Conservation (phyloP, 2,888 invertebrate genomes). For the Yponomeuta plumbellus region DNA sequence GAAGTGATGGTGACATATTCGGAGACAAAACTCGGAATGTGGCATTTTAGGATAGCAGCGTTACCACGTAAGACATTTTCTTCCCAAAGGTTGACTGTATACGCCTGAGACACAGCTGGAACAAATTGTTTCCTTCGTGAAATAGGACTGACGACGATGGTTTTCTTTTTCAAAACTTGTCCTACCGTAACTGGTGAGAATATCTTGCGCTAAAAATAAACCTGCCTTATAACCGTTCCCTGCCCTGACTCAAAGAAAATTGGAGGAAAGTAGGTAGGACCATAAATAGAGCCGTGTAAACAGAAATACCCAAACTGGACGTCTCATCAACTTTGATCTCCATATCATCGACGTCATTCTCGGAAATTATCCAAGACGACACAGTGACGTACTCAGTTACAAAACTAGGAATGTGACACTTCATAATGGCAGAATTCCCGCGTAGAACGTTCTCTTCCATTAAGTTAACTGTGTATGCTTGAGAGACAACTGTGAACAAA, state of each 20-base stretch:
- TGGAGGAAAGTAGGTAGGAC: not conserved
- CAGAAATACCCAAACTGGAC: conserved; percentile 50
- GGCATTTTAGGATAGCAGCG: conserved; percentile 93
- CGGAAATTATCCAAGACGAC: conserved; percentile 84
- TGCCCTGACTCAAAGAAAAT: not conserved
- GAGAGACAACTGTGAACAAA: conserved; percentile 82
- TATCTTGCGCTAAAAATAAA: not conserved
- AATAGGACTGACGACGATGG: too few species aligned
- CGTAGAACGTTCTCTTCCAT: conserved; percentile 87
- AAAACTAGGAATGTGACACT: conserved; percentile 87
- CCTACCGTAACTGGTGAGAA: not conserved
- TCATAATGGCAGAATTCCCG: conserved; percentile 86
- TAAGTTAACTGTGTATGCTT: conserved; percentile 86
- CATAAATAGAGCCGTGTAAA: not conserved
- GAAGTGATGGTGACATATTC: conserved; percentile 91
- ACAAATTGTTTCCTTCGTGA: conserved; percentile 32
- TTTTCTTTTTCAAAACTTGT: not conserved
- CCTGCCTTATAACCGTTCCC: not conserved
- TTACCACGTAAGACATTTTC: conserved; percentile 94
- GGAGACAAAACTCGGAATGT: conserved; percentile 94
- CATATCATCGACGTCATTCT: conserved; percentile 76
- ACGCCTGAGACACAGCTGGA: conserved; percentile 92
- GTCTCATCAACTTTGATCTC: conserved; percentile 58
- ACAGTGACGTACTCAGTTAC: conserved; percentile 85
- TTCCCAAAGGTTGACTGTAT: conserved; percentile 93